Evolutionary conservation across 1,140 invertebrate genomes (phyloP), one percentile per base, ranked within the genome.

Genomic region (Pseudomyrmex pallidus): DNA sequence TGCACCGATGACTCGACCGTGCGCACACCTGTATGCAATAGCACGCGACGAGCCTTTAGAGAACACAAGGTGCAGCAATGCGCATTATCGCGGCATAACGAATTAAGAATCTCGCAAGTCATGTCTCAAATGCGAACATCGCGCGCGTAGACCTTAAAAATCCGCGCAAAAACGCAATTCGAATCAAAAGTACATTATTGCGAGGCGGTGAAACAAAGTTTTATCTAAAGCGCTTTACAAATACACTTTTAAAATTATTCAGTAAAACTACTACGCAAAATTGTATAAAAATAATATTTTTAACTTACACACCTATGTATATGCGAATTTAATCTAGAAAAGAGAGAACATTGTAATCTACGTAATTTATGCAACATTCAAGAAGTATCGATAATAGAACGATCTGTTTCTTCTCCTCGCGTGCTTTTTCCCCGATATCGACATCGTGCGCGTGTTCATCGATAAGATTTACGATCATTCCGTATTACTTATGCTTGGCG

Each of bases 391-490:
- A 20, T 10, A 13, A 46, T n/a, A 72, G 66, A 78, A 9, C 15
- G 20, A 48, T 35, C 12, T n/a, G 20, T 68, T 57, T 46, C 5
- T 44, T 67, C 15, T 13, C 8, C 35, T 48, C 12, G 17, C 22
- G 12, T n/a, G 15, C 44, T 57, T 17, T 17, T 25, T 56, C 15
- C 66, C 52, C 64, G 64, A 46, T 50, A 85, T 64, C 46, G 66
- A 66, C 66, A 48, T 25, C 72, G 70, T 61, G 59, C 67, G 62
- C 50, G 52, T 63, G 78, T 85, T 85, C 66, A 63, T 74, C 56
- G 85, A 63, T 17, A 76, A 63, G 86, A 88, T 88, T 88, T 88
- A 89, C 78, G 87, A 83, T 88, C 86, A 67, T 74, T 87, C 72
- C 70, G 66, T 44, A 84, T 88, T 87, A 84, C 86, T 87, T 88